A percentile compares a stretch with the other conserved stretches of the same genome.
Conservation (phyloP, 2,797 vertebrate species). For the Okamejei kenojei region DNA sequence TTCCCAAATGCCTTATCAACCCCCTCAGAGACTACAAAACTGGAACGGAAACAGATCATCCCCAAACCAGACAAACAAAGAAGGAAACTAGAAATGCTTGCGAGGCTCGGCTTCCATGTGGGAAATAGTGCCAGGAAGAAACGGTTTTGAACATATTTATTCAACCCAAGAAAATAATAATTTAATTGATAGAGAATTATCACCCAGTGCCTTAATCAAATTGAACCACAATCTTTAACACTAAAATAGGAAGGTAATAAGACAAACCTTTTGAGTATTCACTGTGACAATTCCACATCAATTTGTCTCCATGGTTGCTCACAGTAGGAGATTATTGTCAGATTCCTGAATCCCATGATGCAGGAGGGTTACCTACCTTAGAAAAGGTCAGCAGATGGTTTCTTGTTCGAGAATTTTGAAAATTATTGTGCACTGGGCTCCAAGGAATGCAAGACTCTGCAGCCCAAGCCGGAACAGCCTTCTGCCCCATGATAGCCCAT, state of each 20-base stretch:
- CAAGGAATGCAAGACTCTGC: neutral
- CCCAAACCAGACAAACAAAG: too few relatives aligned
- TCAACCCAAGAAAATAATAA: neutral
- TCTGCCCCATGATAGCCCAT: neutral
- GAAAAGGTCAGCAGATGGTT: neutral
- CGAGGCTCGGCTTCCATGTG: too few relatives aligned
- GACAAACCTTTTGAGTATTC: neutral
- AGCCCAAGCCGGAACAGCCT: neutral
- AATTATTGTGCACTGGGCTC: neutral
- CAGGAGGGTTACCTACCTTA: neutral
- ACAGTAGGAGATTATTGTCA: neutral
- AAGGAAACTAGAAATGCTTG: too few relatives aligned
- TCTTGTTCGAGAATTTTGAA: neutral
- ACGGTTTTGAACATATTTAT: neutral
- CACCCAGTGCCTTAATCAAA: neutral
- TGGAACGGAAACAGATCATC: too few relatives aligned
- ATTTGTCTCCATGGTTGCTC: neutral
- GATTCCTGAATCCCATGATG: too few relatives aligned
- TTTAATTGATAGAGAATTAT: neutral
- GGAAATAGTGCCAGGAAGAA: neutral
- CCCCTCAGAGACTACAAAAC: too few relatives aligned
- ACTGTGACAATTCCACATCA: neutral
- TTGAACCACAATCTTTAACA: neutral
- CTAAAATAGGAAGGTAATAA: neutral
- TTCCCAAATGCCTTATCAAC: too few relatives aligned